phyloP scores from a whole-genome alignment of 2,797 vertebrate species.

The Chromobotia macracanthus region DNA sequence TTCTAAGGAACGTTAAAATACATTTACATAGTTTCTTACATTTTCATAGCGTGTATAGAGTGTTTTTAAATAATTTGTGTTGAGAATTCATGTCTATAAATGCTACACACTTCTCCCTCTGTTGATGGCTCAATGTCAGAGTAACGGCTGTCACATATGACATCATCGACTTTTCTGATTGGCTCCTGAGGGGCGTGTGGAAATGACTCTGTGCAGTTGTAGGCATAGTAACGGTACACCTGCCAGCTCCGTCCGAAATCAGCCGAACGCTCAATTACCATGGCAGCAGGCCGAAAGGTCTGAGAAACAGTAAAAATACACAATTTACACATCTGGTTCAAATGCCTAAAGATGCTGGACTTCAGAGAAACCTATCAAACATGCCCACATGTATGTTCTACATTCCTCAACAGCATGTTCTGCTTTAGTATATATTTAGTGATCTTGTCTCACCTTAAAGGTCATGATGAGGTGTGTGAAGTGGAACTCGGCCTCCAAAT shows the following conservation, averaged over 20 bases:
- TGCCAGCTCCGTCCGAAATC: slow-evolving; percentile 92
- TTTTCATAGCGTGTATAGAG: neutral
- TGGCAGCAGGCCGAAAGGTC: slow-evolving; percentile 95
- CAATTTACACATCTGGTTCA: neutral
- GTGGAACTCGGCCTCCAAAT: slow-evolving; percentile 97
- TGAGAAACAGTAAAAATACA: slow-evolving; percentile 57
- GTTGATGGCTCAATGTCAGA: slow-evolving; percentile 94
- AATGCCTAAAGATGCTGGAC: neutral
- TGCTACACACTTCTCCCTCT: slow-evolving; percentile 87
- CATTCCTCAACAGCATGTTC: slow-evolving; percentile 61
- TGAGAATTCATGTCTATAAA: neutral
- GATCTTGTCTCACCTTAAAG: slow-evolving; percentile 86
- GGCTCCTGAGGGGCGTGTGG: slow-evolving; percentile 82
- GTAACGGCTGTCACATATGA: slow-evolving; percentile 93
- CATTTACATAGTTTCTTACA: neutral
- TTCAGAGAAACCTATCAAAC: slow-evolving; percentile 19
- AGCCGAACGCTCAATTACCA: slow-evolving; percentile 95
- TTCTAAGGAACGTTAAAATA: neutral
- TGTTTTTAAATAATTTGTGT: too few relatives aligned
- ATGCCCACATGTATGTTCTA: slow-evolving; percentile 57
- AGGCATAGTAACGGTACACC: slow-evolving; percentile 92
- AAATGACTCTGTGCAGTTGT: slow-evolving; percentile 86
- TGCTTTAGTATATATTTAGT: slow-evolving; percentile 50
- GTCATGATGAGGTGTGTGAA: slow-evolving; percentile 99
- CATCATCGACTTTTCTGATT: slow-evolving; percentile 89